phyloP scores from a whole-genome alignment of 2,797 vertebrate genomes.

The Linurgus olivaceus region DNA sequence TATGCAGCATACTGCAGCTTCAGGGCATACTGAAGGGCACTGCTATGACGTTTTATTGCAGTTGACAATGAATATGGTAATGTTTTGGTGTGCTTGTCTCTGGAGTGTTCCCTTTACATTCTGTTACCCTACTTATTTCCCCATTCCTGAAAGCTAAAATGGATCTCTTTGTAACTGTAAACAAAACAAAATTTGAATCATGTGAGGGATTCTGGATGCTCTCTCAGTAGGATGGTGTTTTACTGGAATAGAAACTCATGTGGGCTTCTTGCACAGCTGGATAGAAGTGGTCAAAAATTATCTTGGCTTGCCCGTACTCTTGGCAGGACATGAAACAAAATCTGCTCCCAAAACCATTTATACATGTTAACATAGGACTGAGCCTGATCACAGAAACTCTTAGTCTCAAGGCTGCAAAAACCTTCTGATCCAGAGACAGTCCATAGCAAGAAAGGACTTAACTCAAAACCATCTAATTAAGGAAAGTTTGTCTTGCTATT shows the following conservation, averaged over 20 bases:
- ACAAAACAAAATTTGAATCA: neutral
- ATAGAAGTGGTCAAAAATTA: neutral
- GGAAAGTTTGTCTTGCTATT: neutral
- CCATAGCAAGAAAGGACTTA: neutral
- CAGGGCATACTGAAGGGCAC: neutral
- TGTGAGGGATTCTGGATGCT: neutral
- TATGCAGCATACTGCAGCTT: neutral
- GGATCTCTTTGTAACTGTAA: neutral
- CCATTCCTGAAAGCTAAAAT: neutral
- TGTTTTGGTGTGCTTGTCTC: neutral
- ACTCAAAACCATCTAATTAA: neutral
- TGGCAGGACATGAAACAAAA: neutral
- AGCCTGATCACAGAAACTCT: neutral
- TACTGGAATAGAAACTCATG: neutral
- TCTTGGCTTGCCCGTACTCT: neutral
- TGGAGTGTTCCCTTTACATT: neutral
- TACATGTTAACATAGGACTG: neutral
- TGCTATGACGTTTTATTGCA: neutral
- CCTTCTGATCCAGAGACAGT: neutral
- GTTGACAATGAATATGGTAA: neutral
- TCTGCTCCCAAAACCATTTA: neutral
- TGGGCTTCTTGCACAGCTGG: neutral
- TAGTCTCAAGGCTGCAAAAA: neutral
- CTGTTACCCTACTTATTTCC: neutral
- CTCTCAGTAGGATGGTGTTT: neutral